Evolutionary conservation across 2,797 vertebrate genomes (phyloP).

Genomic region (Pelochelys cantorii): DNA sequence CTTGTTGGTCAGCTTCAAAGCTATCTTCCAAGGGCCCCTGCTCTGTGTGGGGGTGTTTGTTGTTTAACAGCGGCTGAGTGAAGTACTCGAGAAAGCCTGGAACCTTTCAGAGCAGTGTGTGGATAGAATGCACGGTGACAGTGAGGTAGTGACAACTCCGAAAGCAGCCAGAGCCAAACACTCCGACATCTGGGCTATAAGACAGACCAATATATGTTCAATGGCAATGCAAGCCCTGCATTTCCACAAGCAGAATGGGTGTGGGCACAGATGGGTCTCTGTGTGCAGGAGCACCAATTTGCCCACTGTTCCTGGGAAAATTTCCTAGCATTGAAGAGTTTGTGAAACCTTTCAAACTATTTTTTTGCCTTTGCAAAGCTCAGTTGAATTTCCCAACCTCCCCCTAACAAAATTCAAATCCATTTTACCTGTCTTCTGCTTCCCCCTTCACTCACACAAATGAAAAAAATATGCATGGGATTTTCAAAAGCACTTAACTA

Average conservation of each 20-base stretch:
- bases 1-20: neutral
- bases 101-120: neutral
- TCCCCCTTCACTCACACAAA: accelerated
- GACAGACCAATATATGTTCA: neutral
- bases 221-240: neutral
- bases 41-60: neutral
- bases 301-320: neutral
- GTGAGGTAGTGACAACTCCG: accelerated
- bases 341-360: accelerated
- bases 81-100: neutral
- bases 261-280: accelerated
- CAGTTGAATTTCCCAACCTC: neutral
- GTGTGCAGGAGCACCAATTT: accelerated
- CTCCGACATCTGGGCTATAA: neutral
- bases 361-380: neutral
- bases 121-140: neutral
- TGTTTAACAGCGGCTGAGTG: neutral
- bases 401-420: neutral
- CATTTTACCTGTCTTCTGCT: neutral
- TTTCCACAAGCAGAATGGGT: neutral
- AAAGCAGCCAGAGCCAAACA: neutral
- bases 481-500: neutral
- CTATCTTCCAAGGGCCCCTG: neutral
- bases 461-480: neutral
- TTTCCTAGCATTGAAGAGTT: neutral